These are phyloP conservation scores for Hippasteria phrygiana DNA, from an alignment of 53 echinoderm and acorn worm species.

Conservation along the genomic window DNA sequence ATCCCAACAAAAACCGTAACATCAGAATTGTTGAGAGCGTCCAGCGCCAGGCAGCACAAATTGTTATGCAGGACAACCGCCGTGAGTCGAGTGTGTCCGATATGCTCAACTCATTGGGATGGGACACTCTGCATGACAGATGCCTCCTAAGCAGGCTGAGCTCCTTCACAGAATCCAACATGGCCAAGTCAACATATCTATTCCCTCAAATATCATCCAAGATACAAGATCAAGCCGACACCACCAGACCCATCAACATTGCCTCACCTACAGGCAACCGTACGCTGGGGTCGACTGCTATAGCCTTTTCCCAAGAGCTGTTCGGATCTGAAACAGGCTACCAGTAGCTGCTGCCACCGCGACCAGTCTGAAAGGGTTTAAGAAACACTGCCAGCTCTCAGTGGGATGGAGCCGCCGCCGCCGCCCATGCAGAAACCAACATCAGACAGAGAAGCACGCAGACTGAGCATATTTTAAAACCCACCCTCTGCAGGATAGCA, in stretches of 20 bases:
- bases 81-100: slow-evolving; percentile 1
- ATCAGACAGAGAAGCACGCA: no score
- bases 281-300: background rate
- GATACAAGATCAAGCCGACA: slow-evolving; percentile 13
- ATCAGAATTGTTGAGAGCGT: background rate
- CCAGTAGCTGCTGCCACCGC: background rate
- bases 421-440: no score
- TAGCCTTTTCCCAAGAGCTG: slow-evolving; percentile 6
- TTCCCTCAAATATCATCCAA: background rate
- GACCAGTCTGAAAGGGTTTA: background rate
- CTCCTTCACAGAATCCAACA: no score
- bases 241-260: background rate
- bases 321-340: background rate
- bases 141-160: no score
- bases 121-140: background rate
- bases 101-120: background rate
- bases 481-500: no score
- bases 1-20: slow-evolving; percentile 9
- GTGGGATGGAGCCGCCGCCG: background rate
- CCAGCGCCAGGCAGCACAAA: background rate
- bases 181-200: no score
- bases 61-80: slow-evolving; percentile 1
- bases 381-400: background rate
- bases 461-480: no score
- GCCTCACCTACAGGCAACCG: background rate